phyloP scores from a whole-genome alignment of 2,888 invertebrate species.

The Limenitis camilla region DNA sequence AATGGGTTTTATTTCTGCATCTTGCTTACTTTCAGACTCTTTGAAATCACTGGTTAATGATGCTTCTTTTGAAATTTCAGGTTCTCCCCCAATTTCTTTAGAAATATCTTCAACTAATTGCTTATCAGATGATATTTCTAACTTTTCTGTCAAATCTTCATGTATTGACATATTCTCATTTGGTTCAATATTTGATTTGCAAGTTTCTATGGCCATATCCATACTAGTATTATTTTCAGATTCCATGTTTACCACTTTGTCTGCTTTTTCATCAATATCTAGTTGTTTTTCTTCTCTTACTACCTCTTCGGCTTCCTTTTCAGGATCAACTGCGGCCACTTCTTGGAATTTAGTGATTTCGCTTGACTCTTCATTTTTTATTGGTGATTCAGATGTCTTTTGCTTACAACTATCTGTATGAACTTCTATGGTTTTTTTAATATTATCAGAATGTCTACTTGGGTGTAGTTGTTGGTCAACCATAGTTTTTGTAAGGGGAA shows the following conservation, averaged over 20 bases:
- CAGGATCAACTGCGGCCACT: slow-evolving; percentile 8
- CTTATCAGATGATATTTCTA: no score
- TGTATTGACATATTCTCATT: no score
- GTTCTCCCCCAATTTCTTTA: no score
- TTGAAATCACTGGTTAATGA: background rate
- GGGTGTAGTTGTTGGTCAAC: slow-evolving; percentile 63
- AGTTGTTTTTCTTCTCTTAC: no score
- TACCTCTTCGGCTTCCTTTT: background rate
- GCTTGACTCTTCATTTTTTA: slow-evolving; percentile 24
- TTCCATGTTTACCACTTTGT: no score
- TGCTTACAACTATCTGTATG: slow-evolving; percentile 54
- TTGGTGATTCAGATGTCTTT: slow-evolving; percentile 34
- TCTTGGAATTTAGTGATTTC: slow-evolving; percentile 16
- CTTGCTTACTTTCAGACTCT: background rate
- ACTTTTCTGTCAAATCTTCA: no score
- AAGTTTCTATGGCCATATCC: no score
- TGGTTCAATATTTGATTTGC: no score
- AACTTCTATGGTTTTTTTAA: slow-evolving; percentile 65
- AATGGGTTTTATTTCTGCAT: slow-evolving; percentile 17
- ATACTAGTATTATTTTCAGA: no score
- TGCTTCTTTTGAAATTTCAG: no score
- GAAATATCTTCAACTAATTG: no score
- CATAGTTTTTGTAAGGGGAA: slow-evolving; percentile 65
- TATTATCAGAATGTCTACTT: slow-evolving; percentile 59
- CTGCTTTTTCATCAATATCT: no score